A percentile compares a stretch with the other conserved stretches of the same genome.
These are phyloP conservation scores for Herpailurus yagouaroundi DNA, from an alignment of 2,113 vertebrate species.

Conservation along the genomic window DNA sequence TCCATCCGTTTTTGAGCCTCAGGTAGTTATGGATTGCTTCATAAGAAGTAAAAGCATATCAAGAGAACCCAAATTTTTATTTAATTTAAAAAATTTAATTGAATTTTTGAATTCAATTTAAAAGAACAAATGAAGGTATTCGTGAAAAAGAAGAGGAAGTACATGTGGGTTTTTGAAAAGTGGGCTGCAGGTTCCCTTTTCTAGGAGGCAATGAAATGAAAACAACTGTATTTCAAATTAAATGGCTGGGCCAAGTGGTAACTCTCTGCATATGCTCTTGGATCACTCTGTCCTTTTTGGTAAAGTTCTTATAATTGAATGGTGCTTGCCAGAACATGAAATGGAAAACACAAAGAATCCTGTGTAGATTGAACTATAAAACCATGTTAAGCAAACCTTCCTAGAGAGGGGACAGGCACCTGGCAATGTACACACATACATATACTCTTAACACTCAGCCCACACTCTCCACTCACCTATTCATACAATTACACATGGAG, in stretches of 20 bases:
- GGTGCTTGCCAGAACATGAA: background rate
- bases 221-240: background rate
- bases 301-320: slow-evolving; percentile 21
- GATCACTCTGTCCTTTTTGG: background rate
- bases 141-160: background rate
- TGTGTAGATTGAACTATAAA: background rate
- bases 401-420: background rate
- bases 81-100: background rate
- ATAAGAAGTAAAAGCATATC: background rate
- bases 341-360: background rate
- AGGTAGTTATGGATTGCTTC: background rate
- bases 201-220: background rate
- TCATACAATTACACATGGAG: background rate
- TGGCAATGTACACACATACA: background rate
- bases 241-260: background rate
- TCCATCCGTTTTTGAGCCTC: background rate
- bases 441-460: background rate
- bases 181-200: background rate
- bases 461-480: background rate
- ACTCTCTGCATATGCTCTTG: background rate
- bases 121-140: background rate
- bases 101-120: slow-evolving; percentile 18
- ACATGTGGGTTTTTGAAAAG: slow-evolving; percentile 7
- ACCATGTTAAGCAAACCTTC: background rate
- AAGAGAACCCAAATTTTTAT: background rate